These are phyloP conservation scores for Phyto melanocephala DNA, from an alignment of 2,888 invertebrate genomes.

Conservation along the genomic window DNA sequence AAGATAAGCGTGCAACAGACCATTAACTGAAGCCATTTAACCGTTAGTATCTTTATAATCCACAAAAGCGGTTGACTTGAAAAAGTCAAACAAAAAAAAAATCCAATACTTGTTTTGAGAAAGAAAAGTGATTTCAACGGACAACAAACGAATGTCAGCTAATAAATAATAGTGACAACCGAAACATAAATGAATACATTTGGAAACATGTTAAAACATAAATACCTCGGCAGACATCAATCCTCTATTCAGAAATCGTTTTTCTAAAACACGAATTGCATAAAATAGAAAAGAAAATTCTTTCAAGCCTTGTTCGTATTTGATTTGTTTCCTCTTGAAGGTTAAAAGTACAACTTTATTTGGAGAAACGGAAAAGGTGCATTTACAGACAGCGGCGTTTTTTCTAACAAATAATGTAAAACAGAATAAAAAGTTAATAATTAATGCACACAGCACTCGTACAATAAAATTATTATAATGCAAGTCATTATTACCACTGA, in stretches of 20 bases:
- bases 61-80: slow-evolving; percentile 45
- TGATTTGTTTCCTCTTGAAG: slow-evolving; percentile 9
- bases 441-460: neutral
- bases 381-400: slow-evolving; percentile 15
- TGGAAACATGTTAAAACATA: slow-evolving; percentile 9
- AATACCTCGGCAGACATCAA: neutral
- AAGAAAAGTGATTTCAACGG: slow-evolving; percentile 46
- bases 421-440: slow-evolving; percentile 2
- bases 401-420: slow-evolving; percentile 36
- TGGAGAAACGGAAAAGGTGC: slow-evolving; percentile 17
- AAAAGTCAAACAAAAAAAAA: slow-evolving; percentile 10
- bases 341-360: slow-evolving; percentile 54
- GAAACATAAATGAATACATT: slow-evolving; percentile 19
- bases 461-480: slow-evolving; percentile 6
- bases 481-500: slow-evolving; percentile 39
- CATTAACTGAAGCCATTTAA: slow-evolving; percentile 24
- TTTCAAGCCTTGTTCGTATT: neutral
- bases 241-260: slow-evolving; percentile 13
- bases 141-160: slow-evolving; percentile 41
- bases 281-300: neutral
- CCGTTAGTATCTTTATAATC: slow-evolving; percentile 17
- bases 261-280: slow-evolving; percentile 21
- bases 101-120: slow-evolving; percentile 24
- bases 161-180: slow-evolving; percentile 54
- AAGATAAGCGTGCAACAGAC: neutral